phyloP scores from a whole-genome alignment of 2,113 vertebrate species.

The Anguilla japonica region DNA sequence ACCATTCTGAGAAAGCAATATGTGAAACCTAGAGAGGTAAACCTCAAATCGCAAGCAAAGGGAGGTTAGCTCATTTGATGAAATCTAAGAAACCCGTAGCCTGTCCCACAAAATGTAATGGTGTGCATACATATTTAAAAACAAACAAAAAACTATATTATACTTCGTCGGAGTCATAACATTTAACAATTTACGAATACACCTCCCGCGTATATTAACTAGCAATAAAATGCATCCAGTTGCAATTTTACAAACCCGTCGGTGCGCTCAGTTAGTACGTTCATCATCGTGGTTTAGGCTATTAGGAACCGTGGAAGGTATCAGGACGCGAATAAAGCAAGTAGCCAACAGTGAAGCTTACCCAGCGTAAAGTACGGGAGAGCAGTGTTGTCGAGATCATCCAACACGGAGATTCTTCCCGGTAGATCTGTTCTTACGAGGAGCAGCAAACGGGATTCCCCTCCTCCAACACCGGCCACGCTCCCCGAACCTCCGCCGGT shows the following conservation, averaged over 20 bases:
- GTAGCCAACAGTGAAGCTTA: slow-evolving; percentile 49
- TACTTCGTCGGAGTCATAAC: background rate
- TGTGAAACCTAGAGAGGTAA: background rate
- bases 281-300: background rate
- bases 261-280: background rate
- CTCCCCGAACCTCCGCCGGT: slow-evolving; percentile 50
- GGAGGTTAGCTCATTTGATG: background rate
- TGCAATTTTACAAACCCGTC: background rate
- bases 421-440: slow-evolving; percentile 80
- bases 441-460: slow-evolving; percentile 75
- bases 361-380: slow-evolving; percentile 83
- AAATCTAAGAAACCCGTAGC: background rate
- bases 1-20: background rate
- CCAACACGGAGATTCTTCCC: slow-evolving; percentile 77
- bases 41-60: background rate
- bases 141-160: too few species aligned
- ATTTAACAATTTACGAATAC: slow-evolving; percentile 1
- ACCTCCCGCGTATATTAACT: background rate
- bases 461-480: slow-evolving; percentile 50
- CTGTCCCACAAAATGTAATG: background rate
- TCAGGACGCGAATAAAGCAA: slow-evolving; percentile 11
- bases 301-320: background rate
- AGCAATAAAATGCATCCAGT: background rate
- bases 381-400: slow-evolving; percentile 83
- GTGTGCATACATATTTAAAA: background rate